Evolutionary conservation across 2,888 invertebrate species (phyloP), one percentile per base, ranked within the genome.

Genomic region (Marronus borbonicus): DNA sequence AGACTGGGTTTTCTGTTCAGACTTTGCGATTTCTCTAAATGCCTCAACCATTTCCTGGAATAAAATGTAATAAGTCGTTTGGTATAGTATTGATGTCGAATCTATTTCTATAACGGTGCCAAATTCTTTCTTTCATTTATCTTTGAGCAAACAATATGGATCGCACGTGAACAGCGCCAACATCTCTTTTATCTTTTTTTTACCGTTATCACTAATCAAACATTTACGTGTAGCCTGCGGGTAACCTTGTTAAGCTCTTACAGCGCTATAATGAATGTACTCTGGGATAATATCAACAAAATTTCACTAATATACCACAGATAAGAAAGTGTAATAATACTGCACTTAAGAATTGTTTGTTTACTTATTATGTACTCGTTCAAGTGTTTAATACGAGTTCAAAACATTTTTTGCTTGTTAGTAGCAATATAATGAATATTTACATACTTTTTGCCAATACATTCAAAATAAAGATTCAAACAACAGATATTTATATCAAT

Each of bases 21-120:
- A 77, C 89, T 90, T 85, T 89, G 90, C 1, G 92, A 91, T 79
- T 89, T 87, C 80, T 91, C 90, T 81, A 93, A 87, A 87, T 94
- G 93, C 85, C 91, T 91, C 79, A 90, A 88, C 94, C 94, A 94
- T 89, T 93, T 92, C 84, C 94, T 94, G 77, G 1, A 77, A 79
- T 20, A 50, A 76, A 62, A 62, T 12, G 10, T 10, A 62, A 36
- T 36, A 36, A 36, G 31, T 36, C 31, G 5, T 36, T 36, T 36
- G 31, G 2, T 5, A 4, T 36, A 12, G 3, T 31, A 31, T 62
- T 62, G 14, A 12, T 62, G 20, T 8, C 28, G 4, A 31, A 31
- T 2, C 7, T 60, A 17, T 10, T 31, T 62, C 10, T 31, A 3
- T 8, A 17, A 10, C 8, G 60, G 8, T 24, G 24, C 55, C 17